These are phyloP conservation scores for Sturmia bella DNA, from an alignment of 2,888 invertebrate species.

Conservation along the genomic window DNA sequence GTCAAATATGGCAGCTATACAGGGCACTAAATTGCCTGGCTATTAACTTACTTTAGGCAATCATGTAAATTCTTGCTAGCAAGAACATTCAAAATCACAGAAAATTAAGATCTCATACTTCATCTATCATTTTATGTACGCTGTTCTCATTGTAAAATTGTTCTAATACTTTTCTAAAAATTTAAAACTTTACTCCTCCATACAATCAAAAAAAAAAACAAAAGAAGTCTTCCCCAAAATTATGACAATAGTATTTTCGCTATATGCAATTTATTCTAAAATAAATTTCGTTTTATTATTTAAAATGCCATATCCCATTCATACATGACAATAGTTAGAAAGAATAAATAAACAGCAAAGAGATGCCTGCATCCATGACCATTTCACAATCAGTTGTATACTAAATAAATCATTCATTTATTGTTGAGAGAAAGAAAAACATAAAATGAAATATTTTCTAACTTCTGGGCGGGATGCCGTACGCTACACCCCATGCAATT, in stretches of 20 bases:
- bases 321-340: not conserved
- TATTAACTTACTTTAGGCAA: no score
- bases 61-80: no score
- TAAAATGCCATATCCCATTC: not conserved
- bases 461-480: slow-evolving; percentile 19
- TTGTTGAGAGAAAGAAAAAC: slow-evolving; percentile 15
- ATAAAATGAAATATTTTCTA: slow-evolving; percentile 13
- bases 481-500: slow-evolving; percentile 2
- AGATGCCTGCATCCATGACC: slow-evolving; percentile 27
- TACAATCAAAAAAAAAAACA: not conserved
- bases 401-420: slow-evolving; percentile 53
- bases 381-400: slow-evolving; percentile 34
- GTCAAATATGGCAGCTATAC: no score
- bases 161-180: not conserved
- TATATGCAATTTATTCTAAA: slow-evolving; percentile 1
- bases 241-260: not conserved
- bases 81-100: no score
- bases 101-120: no score
- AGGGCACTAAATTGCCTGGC: no score
- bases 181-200: no score
- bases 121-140: no score
- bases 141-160: no score
- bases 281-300: slow-evolving; percentile 1
- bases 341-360: slow-evolving; percentile 25
- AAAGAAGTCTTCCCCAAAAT: not conserved